These are phyloP conservation scores for Clarias batrachus DNA, from an alignment of 2,113 vertebrate species.

Conservation along the genomic window DNA sequence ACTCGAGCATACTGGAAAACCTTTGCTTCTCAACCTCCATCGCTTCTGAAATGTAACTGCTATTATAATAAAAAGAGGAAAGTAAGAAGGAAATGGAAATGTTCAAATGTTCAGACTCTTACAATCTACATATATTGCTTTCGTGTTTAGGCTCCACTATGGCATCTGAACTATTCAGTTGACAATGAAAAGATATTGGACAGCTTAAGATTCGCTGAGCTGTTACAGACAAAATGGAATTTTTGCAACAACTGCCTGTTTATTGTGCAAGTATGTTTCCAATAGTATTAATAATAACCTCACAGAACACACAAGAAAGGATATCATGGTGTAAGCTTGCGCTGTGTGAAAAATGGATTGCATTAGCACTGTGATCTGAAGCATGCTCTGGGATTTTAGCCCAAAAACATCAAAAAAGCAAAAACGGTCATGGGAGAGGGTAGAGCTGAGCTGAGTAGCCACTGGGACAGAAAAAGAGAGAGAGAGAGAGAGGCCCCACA, in stretches of 20 bases:
- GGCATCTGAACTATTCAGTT: slow-evolving; percentile 7
- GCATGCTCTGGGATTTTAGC: slow-evolving; percentile 24
- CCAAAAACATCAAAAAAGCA: slow-evolving; percentile 3
- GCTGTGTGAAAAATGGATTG: not conserved
- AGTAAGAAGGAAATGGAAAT: not conserved
- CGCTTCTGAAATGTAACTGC: slow-evolving; percentile 15
- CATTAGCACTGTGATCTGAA: slow-evolving; percentile 11
- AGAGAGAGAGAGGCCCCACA: slow-evolving; percentile 14
- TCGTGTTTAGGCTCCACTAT: slow-evolving; percentile 20
- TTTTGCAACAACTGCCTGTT: slow-evolving; percentile 6
- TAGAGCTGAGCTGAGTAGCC: slow-evolving; percentile 13
- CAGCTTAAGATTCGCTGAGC: slow-evolving; percentile 17
- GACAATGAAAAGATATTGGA: slow-evolving; percentile 22
- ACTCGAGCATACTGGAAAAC: slow-evolving; percentile 25
- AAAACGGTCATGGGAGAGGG: slow-evolving; percentile 1
- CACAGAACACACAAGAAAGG: slow-evolving; percentile 9
- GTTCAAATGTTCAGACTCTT: slow-evolving; percentile 4
- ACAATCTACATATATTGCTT: slow-evolving; percentile 36
- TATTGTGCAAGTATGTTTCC: not conserved
- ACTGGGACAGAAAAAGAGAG: slow-evolving; percentile 22
- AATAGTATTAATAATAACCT: slow-evolving; percentile 4
- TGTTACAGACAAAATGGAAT: not conserved
- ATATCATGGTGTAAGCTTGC: not conserved
- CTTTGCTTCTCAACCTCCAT: slow-evolving; percentile 23
- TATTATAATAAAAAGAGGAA: not conserved